Evolutionary conservation across 2,888 invertebrate species (phyloP).

Genomic region (Heliconius erato): DNA sequence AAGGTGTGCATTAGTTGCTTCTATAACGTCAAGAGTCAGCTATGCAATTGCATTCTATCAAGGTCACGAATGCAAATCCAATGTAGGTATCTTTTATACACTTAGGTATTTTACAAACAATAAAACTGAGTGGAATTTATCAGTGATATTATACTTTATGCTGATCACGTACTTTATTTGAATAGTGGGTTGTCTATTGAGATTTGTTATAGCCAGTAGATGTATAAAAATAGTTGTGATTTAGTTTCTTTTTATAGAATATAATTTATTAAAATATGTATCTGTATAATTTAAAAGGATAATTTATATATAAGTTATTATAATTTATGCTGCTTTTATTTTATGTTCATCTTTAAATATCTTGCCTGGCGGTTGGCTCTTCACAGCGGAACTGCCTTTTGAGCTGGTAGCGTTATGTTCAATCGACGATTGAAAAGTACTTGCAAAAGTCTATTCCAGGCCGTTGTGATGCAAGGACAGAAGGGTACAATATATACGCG

Average conservation of each 20-base stretch:
- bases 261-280: neutral
- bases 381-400: too few species aligned
- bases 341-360: neutral
- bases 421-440: neutral
- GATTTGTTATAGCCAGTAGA: neutral
- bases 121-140: constrained; percentile 18
- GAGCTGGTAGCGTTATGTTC: neutral
- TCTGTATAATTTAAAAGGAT: too few species aligned
- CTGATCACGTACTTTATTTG: neutral
- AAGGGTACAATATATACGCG: too few species aligned
- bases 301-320: neutral
- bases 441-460: neutral
- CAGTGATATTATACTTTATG: constrained; percentile 2
- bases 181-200: neutral
- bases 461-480: too few species aligned
- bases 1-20: constrained; percentile 35
- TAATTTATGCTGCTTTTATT: neutral
- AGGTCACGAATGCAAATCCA: constrained; percentile 57
- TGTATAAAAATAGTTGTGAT: neutral
- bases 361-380: too few species aligned
- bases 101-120: constrained; percentile 29
- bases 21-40: constrained; percentile 52
- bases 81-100: constrained; percentile 26
- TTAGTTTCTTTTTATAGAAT: neutral
- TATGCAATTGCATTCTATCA: constrained; percentile 62